Evolutionary conservation across 2,797 vertebrate genomes (phyloP), one percentile per base, ranked within the genome.

Genomic region (Peromyscus attwateri): DNA sequence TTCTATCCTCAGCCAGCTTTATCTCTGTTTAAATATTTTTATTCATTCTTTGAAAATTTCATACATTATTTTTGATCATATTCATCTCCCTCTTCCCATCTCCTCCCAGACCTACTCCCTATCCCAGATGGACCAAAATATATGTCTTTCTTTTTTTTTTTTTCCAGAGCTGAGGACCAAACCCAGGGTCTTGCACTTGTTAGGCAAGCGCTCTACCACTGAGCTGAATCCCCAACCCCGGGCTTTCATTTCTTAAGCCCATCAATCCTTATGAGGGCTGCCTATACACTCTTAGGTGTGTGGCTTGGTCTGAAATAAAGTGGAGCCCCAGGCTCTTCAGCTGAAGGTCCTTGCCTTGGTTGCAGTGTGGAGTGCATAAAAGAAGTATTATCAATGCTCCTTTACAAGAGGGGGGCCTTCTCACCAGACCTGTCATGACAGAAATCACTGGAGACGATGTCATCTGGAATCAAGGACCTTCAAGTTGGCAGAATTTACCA

Each of bases 391-490:
- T 23, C 64, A 12, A 29, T 76, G 85, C 12, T 82, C 52, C 25
- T 4, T 10, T 3, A 91, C 62, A 87, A 79, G n/a, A 95, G 55
- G 82, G 29, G 66, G 27, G 16, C 31, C 60, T 73, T 76, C 64
- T 16, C 55, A 90, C 37, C 12, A 92, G 43, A n/a, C 21, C 73
- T 96, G 73, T 49, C 40, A 57, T 34, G 55, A n/a, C 9, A 87
- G 37, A 68, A 66, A 87, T 57, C 57, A 91, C 37, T 60, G 40
- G 87, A 25, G 60, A 95, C 75, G 55, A 52, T 3, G 10, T 82
- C 40, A 88, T 88, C 37, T 76, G 52, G n/a, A 91, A 93, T 60
- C 43, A 95, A 92, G 49, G 82, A 92, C 93, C 88, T 81, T 85
- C 75, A 94, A 88, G 49, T 66, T 92, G 77, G 60, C 23, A 95